Base-by-base conservation (phyloP, 2,888 invertebrate species). In the Sclerodermus sp. region DNA sequence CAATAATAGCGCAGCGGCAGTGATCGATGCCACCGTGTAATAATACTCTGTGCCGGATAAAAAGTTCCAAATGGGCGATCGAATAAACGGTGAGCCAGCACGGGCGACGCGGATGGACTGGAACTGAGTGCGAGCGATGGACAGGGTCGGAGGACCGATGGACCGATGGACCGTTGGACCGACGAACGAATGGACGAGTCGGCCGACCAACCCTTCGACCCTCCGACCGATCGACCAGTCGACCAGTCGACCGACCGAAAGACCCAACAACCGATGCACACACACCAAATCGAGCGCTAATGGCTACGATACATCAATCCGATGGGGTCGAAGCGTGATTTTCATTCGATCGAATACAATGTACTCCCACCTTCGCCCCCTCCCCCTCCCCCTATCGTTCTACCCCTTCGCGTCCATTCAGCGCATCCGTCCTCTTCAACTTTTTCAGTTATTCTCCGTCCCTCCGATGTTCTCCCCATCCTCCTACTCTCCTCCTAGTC, bases 21-120 rank as follows among this genome's bases (percentile, higher is more conserved):
- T 67, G 68, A 70, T 70, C 67, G 66, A 67, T 68, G 63, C 58
- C 54, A 58, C 47, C 34, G 50, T 48, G 59, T 53, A 62, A 62
- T 65, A 64, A 64, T 60, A 57, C 57, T 46, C 23, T 3, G 23
- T 23, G 23, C 34, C 51, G 49, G 44, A 56, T 55, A 56, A 61
- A 60, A 63, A 62, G 52, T 44, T 47, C 44, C 41, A 37, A 37
- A 14, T 47, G 42, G 34, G 17, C 47, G 23, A 23, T 23, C 23
- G 23, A 23, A 23, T 23, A 23, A 23, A 23, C 23, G 23, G 23
- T 23, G 23, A 23, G 3, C 23, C 23, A 8, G 23, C 23, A 23
- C 3, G 23, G 23, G 23, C 23, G 23, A 23, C 23, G n/a, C n/a
- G n/a, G n/a, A n/a, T n/a, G n/a, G n/a, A n/a, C n/a, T n/a, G n/a